A percentile compares a stretch with the other conserved stretches of the same genome.
Conservation (phyloP, 2,888 invertebrate species). For the Boloria selene region DNA sequence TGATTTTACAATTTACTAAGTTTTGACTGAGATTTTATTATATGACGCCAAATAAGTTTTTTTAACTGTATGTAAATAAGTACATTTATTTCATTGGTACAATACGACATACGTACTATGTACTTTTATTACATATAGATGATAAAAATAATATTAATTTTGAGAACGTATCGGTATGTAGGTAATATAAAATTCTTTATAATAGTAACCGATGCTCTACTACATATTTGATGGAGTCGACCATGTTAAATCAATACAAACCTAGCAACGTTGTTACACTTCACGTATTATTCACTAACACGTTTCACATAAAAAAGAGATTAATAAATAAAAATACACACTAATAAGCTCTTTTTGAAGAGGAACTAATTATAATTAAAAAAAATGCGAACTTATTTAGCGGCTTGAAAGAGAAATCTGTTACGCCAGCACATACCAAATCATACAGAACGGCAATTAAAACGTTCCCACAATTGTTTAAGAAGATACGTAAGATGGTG, state of each 20-base stretch:
- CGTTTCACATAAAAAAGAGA: background rate
- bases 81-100: too few relatives aligned
- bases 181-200: background rate
- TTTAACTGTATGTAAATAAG: background rate
- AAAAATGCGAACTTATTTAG: constrained; percentile 17
- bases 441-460: constrained; percentile 27
- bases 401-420: constrained; percentile 28
- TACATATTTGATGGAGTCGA: background rate
- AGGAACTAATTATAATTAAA: constrained; percentile 17
- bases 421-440: constrained; percentile 27
- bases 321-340: background rate
- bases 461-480: constrained; percentile 47
- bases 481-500: constrained; percentile 54
- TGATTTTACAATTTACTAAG: too few relatives aligned
- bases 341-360: background rate
- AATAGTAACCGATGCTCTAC: background rate
- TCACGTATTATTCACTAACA: too few relatives aligned
- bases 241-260: constrained; percentile 16
- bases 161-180: too few relatives aligned
- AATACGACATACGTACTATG: too few relatives aligned
- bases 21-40: too few relatives aligned
- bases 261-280: constrained; percentile 12
- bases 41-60: too few relatives aligned
- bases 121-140: background rate
- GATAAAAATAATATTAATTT: too few relatives aligned